Conservation (phyloP, 2,797 vertebrate genomes). For the Pagetopsis macropterus region DNA sequence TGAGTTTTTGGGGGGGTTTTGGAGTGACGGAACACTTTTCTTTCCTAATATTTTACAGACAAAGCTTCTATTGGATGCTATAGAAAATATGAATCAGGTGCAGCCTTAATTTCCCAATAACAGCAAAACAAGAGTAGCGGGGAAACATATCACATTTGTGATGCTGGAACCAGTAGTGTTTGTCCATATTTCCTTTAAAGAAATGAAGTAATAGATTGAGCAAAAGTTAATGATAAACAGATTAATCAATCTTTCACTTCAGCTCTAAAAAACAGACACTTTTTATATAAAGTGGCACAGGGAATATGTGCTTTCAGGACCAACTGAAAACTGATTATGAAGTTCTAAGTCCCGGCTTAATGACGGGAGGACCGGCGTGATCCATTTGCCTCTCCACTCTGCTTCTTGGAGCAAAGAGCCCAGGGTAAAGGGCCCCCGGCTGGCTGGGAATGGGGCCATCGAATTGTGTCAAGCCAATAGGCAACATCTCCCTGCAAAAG, state of each 20-base stretch:
- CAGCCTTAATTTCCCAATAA: not conserved
- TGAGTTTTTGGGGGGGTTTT: too few species aligned
- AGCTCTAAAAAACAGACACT: not conserved
- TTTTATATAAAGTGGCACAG: not conserved
- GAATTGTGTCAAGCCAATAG: conserved; percentile 72
- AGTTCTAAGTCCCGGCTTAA: conserved; percentile 12
- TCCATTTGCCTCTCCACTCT: conserved; percentile 11
- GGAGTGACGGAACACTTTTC: too few species aligned
- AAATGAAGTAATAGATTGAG: not conserved
- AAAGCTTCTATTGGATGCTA: too few species aligned
- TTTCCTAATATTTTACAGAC: too few species aligned
- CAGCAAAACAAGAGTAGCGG: not conserved
- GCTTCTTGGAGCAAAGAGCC: conserved; percentile 35
- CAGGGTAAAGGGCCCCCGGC: conserved; percentile 46
- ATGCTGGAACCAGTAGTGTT: not conserved
- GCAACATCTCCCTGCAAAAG: conserved; percentile 65
- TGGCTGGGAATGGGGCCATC: conserved; percentile 73
- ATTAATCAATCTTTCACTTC: not conserved
- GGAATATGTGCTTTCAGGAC: not conserved
- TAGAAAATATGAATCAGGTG: too few species aligned
- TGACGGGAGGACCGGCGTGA: not conserved
- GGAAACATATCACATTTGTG: not conserved
- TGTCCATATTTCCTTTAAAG: not conserved
- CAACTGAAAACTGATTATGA: conserved; percentile 7
- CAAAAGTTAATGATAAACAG: not conserved